These are phyloP conservation scores for Masnerella sp. DNA, from an alignment of 2,888 invertebrate genomes.

Conservation along the genomic window DNA sequence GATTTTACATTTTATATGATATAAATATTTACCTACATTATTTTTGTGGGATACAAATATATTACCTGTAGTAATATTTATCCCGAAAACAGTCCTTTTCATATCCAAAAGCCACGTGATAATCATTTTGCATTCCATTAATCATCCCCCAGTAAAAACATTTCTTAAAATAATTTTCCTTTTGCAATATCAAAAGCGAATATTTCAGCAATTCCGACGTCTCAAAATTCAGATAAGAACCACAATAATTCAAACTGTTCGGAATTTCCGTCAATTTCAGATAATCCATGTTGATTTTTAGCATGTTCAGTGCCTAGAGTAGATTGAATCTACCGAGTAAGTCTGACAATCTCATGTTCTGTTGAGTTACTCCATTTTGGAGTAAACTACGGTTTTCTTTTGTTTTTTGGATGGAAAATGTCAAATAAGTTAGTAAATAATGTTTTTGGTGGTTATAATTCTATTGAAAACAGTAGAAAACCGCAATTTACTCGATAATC, in stretches of 20 bases:
- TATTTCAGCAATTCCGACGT: slow-evolving; percentile 86
- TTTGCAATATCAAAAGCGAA: slow-evolving; percentile 87
- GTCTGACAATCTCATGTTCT: too few species aligned
- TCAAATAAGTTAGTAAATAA: too few species aligned
- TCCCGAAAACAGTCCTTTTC: slow-evolving; percentile 85
- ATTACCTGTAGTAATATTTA: slow-evolving; percentile 86
- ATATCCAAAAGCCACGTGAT: slow-evolving; percentile 90
- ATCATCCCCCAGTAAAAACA: slow-evolving; percentile 94
- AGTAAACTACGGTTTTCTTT: too few species aligned
- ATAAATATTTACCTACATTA: background rate
- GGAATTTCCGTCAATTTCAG: slow-evolving; percentile 78
- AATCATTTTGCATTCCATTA: slow-evolving; percentile 86
- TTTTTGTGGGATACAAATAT: background rate
- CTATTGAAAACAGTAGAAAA: too few species aligned
- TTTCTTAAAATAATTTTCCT: slow-evolving; percentile 89
- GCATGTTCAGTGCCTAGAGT: too few species aligned
- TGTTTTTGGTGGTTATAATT: too few species aligned
- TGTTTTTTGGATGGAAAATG: too few species aligned
- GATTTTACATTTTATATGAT: too few species aligned
- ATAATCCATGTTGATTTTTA: slow-evolving; percentile 81
- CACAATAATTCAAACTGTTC: slow-evolving; percentile 81
- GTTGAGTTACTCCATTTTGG: too few species aligned
- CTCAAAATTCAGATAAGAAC: slow-evolving; percentile 85
- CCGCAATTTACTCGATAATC: too few species aligned
- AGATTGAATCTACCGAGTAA: too few species aligned